Conservation (phyloP, 2,113 vertebrate genomes). For the Elaphurus davidianus region DNA sequence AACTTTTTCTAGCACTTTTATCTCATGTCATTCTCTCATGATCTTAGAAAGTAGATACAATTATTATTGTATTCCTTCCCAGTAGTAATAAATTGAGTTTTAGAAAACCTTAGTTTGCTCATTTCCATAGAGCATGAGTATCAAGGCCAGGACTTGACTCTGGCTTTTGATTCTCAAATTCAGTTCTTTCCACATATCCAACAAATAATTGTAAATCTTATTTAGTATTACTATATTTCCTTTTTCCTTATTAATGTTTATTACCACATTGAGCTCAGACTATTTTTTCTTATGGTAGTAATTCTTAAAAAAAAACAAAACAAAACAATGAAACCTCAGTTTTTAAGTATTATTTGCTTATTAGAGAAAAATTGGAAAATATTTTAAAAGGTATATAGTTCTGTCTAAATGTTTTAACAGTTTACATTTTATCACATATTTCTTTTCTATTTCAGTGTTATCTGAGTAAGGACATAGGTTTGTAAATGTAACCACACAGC, state of each 20-base stretch:
- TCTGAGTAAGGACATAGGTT: neutral
- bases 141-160: neutral
- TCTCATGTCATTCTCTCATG: neutral
- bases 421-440: neutral
- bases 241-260: neutral
- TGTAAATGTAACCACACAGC: neutral
- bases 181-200: neutral
- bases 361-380: neutral
- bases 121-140: neutral
- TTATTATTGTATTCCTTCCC: neutral
- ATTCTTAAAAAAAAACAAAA: neutral
- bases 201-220: neutral
- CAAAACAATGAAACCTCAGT: neutral
- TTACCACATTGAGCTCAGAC: neutral
- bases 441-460: neutral
- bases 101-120: neutral
- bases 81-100: neutral
- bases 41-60: neutral
- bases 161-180: neutral
- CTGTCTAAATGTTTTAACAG: neutral
- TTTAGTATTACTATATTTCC: neutral
- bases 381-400: neutral
- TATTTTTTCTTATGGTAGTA: neutral
- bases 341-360: neutral
- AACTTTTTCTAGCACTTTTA: neutral